phyloP scores from a whole-genome alignment of 37 sponge, comb jelly and placozoan species.

The Crambe crambe region DNA sequence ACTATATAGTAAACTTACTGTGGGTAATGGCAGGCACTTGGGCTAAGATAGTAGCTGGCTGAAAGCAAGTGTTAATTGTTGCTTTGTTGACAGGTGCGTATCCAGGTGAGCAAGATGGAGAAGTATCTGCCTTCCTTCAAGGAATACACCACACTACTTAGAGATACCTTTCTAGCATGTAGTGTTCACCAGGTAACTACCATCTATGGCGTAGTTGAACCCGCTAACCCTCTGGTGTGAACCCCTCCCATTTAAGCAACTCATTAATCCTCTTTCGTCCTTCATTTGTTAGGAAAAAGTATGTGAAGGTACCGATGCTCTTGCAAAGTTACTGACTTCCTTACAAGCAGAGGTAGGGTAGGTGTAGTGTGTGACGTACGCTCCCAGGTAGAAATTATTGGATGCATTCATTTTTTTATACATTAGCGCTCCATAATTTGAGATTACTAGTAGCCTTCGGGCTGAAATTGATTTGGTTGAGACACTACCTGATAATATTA shows the following conservation, averaged over 20 bases:
- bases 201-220: no score
- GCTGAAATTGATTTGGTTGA: no score
- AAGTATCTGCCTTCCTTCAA: constrained; percentile 19
- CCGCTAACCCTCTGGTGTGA: no score
- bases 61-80: no score
- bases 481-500: no score
- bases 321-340: constrained; percentile 27
- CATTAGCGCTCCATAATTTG: no score
- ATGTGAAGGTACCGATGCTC: constrained; percentile 26
- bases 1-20: no score
- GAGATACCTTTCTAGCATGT: constrained; percentile 49
- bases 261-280: neutral
- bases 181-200: constrained; percentile 39
- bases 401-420: neutral
- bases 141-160: constrained; percentile 27
- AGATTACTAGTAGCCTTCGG: no score
- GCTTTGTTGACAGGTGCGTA: no score
- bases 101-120: constrained; percentile 32
- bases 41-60: no score
- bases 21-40: no score
- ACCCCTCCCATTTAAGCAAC: no score
- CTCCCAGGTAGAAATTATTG: neutral
- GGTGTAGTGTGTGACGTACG: neutral
- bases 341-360: constrained; percentile 24
- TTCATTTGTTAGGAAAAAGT: constrained; percentile 23